These are phyloP conservation scores for Uropetala carovei DNA, from an alignment of 2,888 invertebrate species.

Conservation along the genomic window DNA sequence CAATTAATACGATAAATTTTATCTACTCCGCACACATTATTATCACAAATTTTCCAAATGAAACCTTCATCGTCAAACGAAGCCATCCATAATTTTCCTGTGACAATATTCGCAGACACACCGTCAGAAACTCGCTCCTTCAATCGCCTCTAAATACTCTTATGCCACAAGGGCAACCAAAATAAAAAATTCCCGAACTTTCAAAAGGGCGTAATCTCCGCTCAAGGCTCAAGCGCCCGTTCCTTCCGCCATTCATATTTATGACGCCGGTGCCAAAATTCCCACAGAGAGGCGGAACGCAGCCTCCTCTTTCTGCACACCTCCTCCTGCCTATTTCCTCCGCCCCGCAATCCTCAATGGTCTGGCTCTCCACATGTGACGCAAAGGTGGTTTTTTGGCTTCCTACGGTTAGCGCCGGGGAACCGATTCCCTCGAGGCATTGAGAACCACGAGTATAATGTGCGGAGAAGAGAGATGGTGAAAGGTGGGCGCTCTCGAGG, in stretches of 20 bases:
- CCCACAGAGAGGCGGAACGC: background rate
- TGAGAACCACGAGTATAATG: background rate
- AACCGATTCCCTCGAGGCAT: background rate
- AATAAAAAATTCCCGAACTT: background rate
- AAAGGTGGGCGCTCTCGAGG: background rate
- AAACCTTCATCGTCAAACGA: too few species aligned
- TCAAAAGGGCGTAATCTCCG: background rate
- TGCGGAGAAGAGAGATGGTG: background rate
- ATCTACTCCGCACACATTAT: too few species aligned
- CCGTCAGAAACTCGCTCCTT: background rate
- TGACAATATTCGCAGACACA: background rate
- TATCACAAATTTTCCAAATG: too few species aligned
- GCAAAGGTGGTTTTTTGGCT: background rate
- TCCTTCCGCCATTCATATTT: conserved; percentile 18
- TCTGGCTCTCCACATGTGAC: background rate
- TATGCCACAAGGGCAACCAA: background rate
- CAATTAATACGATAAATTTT: too few species aligned
- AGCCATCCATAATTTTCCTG: too few species aligned
- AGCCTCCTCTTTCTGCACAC: background rate
- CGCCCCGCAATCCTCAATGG: background rate
- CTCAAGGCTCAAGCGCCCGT: background rate
- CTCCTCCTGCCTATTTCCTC: background rate
- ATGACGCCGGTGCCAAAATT: conserved; percentile 2
- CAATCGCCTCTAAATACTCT: background rate
- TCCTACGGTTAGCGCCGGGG: background rate